phyloP scores from a whole-genome alignment of 1,140 invertebrate species.

The Drosophila murphyi region DNA sequence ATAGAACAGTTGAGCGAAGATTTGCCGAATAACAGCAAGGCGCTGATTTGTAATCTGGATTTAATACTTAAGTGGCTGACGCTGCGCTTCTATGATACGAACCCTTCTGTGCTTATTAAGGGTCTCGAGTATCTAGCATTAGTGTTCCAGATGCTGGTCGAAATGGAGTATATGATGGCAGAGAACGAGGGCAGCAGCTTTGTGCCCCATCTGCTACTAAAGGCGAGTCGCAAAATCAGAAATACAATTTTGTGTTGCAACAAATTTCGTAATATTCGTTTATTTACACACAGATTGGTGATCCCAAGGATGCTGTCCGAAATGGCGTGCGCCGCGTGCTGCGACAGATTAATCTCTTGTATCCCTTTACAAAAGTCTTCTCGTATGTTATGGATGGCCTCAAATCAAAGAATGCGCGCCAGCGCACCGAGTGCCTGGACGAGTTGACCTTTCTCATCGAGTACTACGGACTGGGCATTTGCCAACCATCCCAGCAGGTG shows the following conservation, averaged over 20 bases:
- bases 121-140: conserved; percentile 95
- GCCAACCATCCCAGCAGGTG: conserved; percentile 90
- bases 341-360: conserved; percentile 93
- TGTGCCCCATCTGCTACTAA: conserved; percentile 96
- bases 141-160: conserved; percentile 92
- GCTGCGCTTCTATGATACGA: conserved; percentile 98
- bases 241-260: background rate
- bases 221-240: conserved; percentile 86
- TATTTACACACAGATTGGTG: conserved; percentile 90
- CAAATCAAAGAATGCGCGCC: conserved; percentile 98
- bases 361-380: conserved; percentile 96
- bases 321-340: conserved; percentile 94
- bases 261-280: background rate
- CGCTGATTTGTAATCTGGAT: conserved; percentile 96
- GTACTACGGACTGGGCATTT: conserved; percentile 93
- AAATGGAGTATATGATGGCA: conserved; percentile 92
- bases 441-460: conserved; percentile 95
- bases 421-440: conserved; percentile 97
- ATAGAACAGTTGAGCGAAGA: conserved; percentile 95
- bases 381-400: conserved; percentile 96
- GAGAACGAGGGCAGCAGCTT: conserved; percentile 97
- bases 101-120: conserved; percentile 97
- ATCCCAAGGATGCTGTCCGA: conserved; percentile 97
- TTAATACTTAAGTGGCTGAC: conserved; percentile 98
- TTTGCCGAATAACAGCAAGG: conserved; percentile 90